Evolutionary conservation across 2,113 vertebrate genomes (phyloP), one percentile per base, ranked within the genome.

Genomic region (Strigops habroptila): DNA sequence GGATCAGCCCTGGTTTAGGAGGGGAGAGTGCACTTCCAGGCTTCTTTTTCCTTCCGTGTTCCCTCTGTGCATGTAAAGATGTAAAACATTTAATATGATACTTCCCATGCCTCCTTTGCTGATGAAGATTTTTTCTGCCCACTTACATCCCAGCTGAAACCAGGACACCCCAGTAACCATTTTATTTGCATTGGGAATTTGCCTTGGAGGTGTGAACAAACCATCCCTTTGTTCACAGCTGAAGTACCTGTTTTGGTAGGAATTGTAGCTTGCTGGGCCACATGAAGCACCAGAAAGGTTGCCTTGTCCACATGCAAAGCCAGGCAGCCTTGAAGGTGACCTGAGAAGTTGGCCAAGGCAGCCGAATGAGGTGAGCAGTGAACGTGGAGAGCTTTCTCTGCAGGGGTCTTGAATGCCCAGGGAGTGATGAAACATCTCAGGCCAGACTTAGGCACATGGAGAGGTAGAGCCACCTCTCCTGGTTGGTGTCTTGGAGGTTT

Each of bases 291-390:
- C 35, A 55, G n/a, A 37, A 77, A 4, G 28, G 11, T 18, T 70
- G 62, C 46, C 28, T 41, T 64, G 44, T 14, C 22, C 16, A 7
- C 18, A 7, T 37, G 62, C 39, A 75, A 49, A 35, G n/a, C 39
- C 53, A 27, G n/a, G 13, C 6, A 49, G 33, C 28, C 41, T 49
- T 60, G 25, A 57, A 43, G 52, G 73, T 63, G 21, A 43, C 10
- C 44, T 46, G 57, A 76, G 63, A 13, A 41, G 25, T 6, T 93
- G 64, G 30, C 41, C 41, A 63, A n/a, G 37, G 25, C 37, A 24
- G 10, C 18, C 3, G 6, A 46, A 30, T 0, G 5, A 62, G 44
- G 28, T 14, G 14, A 25, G 16, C 35, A 15, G 51, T 5, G 6
- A 30, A 10, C 35, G 39, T 39, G n/a, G 53, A 86, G 64, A 53